Percentiles rank a stretch among this genome's conserved stretches.
Evolutionary conservation across 2,797 vertebrate species (phyloP).

Genomic region (Threskiornis aethiopicus): DNA sequence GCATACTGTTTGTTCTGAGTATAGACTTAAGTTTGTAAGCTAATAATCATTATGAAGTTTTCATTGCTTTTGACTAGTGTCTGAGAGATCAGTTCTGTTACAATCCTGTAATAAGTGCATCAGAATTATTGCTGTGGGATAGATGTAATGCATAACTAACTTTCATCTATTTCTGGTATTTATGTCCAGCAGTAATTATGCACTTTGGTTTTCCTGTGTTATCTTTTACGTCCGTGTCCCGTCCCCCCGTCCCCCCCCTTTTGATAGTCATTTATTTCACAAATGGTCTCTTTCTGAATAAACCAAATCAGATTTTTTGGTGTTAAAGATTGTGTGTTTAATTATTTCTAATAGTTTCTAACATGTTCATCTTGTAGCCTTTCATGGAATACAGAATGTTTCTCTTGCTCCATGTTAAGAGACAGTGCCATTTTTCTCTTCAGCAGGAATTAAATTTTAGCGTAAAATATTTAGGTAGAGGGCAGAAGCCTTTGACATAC

Average conservation of each 20-base stretch:
- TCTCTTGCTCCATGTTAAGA: background rate
- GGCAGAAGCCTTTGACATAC: background rate
- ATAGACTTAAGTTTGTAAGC: background rate
- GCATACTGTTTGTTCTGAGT: background rate
- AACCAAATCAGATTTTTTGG: background rate
- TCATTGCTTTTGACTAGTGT: background rate
- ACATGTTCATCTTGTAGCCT: background rate
- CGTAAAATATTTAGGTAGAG: background rate
- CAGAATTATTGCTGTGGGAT: background rate
- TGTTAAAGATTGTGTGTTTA: background rate
- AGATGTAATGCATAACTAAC: background rate
- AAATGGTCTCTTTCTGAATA: background rate
- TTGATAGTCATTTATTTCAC: background rate
- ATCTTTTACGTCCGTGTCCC: background rate
- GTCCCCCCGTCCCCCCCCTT: background rate
- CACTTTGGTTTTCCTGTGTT: background rate
- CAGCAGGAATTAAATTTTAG: background rate
- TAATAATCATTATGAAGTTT: background rate
- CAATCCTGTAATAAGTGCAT: background rate
- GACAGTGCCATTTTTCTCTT: background rate
- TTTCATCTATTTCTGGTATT: background rate
- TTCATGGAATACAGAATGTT: background rate
- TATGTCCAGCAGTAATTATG: background rate
- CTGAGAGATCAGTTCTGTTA: background rate
- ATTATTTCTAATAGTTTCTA: background rate